Evolutionary conservation across 2,113 vertebrate genomes (phyloP).

Genomic region (Dipodomys stephensi): DNA sequence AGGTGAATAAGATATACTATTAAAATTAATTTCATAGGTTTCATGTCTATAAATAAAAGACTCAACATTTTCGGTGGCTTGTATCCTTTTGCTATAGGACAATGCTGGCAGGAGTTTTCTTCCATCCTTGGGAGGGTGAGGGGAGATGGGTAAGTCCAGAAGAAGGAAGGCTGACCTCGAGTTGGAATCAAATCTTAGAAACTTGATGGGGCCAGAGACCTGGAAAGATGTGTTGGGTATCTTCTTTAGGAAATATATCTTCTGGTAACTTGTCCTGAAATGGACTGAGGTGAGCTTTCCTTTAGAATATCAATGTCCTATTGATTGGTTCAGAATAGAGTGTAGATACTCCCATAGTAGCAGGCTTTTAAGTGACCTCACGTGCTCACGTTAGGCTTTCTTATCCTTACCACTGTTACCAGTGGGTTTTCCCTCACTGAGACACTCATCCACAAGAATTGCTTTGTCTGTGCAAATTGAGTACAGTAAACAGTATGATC

Average conservation of each 20-base stretch:
- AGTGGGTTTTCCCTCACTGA: background rate
- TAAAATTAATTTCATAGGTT: conserved; percentile 15
- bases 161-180: background rate
- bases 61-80: background rate
- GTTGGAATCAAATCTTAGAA: background rate
- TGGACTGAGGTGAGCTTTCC: background rate
- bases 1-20: conserved; percentile 10
- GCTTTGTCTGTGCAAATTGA: background rate
- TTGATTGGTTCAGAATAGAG: background rate
- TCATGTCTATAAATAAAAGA: background rate
- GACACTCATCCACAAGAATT: background rate
- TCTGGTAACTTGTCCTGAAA: conserved; percentile 3
- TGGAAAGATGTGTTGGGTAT: background rate
- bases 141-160: background rate
- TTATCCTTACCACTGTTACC: background rate
- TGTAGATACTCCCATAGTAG: background rate
- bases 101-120: background rate
- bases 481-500: background rate
- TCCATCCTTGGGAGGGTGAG: background rate
- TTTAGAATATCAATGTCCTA: background rate
- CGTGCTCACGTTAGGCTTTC: background rate
- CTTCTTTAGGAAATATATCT: background rate
- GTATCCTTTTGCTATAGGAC: background rate
- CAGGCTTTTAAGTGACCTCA: background rate
- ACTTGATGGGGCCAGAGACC: background rate